Percentiles rank a stretch among this genome's conserved stretches.
These are phyloP conservation scores for Antechinus flavipes DNA, from an alignment of 2,113 vertebrate species.

Conservation along the genomic window DNA sequence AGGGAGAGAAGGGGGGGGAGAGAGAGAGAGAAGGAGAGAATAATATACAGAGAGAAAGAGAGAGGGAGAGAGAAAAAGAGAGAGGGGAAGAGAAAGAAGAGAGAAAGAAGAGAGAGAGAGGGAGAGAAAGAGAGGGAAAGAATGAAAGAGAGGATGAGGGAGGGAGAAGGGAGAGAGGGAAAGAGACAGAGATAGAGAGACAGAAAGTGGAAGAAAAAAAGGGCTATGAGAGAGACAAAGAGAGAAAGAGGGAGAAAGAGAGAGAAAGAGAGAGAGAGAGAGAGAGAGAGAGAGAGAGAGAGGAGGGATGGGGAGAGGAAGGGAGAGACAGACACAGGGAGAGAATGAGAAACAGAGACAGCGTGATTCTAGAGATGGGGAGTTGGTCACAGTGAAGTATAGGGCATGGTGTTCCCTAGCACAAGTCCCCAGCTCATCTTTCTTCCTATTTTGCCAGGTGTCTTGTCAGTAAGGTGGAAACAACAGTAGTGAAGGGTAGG, in stretches of 20 bases:
- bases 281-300: not conserved
- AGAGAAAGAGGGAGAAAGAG: not conserved
- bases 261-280: not conserved
- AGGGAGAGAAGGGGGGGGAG: not conserved
- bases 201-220: too few relatives aligned
- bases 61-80: not conserved
- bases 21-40: too few relatives aligned
- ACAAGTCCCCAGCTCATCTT: conserved; percentile 22
- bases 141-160: too few relatives aligned
- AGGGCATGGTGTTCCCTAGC: conserved; percentile 3
- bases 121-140: not conserved
- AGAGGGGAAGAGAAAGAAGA: too few relatives aligned
- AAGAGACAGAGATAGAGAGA: too few relatives aligned
- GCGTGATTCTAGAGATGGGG: not conserved
- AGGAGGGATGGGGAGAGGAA: not conserved
- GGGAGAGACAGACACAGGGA: too few relatives aligned
- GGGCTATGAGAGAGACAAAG: too few relatives aligned
- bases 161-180: too few relatives aligned
- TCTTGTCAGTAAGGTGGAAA: conserved; percentile 45
- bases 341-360: not conserved
- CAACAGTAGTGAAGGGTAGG: not conserved
- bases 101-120: conserved; percentile 3
- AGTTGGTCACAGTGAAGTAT: not conserved
- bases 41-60: too few relatives aligned
- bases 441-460: conserved; percentile 45